Percentiles rank a stretch among this genome's conserved stretches.
Conservation (phyloP, 2,888 invertebrate species). For the Drosophila cognata region DNA sequence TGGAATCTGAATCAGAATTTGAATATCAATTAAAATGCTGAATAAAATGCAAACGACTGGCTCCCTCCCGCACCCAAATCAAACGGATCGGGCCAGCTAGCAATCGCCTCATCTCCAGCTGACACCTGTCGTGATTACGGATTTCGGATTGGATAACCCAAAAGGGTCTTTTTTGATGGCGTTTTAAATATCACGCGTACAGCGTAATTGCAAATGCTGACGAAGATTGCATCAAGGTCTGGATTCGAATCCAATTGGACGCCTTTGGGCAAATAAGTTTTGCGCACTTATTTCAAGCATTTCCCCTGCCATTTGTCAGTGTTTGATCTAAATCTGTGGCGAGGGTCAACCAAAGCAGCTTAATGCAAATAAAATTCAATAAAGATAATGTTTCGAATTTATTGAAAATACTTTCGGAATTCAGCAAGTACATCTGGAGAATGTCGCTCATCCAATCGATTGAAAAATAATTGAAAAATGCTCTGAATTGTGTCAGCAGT, state of each 20-base stretch:
- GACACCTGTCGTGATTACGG: constrained; percentile 68
- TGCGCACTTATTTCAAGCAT: constrained; percentile 52
- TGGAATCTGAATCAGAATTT: constrained; percentile 32
- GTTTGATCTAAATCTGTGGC: constrained; percentile 34
- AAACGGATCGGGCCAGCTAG: constrained; percentile 33
- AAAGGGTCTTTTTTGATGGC: constrained; percentile 42
- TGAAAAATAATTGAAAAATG: constrained; percentile 69
- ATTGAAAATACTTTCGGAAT: constrained; percentile 41
- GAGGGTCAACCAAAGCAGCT: constrained; percentile 3
- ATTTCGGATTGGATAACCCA: constrained; percentile 38
- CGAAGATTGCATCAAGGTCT: constrained; percentile 11
- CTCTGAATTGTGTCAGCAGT: constrained; percentile 31
- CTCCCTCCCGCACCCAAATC: constrained; percentile 54
- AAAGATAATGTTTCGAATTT: constrained; percentile 40
- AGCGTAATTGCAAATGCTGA: constrained; percentile 40
- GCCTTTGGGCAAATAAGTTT: constrained; percentile 39
- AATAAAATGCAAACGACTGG: constrained; percentile 44
- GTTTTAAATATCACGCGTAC: constrained; percentile 31
- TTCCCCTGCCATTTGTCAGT: constrained; percentile 50
- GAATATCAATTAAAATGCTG: constrained; percentile 59
- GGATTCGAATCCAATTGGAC: constrained; percentile 20
- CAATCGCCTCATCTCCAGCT: constrained; percentile 33
- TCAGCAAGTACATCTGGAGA: constrained; percentile 19
- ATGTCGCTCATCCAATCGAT: constrained; percentile 5
- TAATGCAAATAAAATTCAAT: constrained; percentile 57